Conservation (phyloP, 2,113 vertebrate genomes). For the Platichthys flesus region DNA sequence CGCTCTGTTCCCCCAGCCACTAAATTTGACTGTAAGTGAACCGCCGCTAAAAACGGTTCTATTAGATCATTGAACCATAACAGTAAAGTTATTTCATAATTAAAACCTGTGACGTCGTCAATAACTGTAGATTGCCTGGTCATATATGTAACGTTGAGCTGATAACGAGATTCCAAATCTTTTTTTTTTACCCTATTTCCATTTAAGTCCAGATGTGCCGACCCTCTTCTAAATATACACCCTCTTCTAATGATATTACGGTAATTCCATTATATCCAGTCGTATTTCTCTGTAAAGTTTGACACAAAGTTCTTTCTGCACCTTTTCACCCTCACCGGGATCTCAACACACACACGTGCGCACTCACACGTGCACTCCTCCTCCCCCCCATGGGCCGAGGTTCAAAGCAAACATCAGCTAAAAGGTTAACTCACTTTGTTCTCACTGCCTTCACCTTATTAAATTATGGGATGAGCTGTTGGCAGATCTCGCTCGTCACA, state of each 20-base stretch:
- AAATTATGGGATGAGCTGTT: conserved; percentile 72
- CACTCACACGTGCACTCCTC: conserved; percentile 10
- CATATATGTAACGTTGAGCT: too few relatives aligned
- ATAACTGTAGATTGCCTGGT: too few relatives aligned
- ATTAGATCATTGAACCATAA: too few relatives aligned
- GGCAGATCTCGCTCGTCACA: conserved; percentile 55
- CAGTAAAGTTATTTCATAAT: too few relatives aligned
- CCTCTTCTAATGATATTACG: not conserved
- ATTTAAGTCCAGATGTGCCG: conserved; percentile 13
- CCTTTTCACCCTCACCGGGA: too few relatives aligned
- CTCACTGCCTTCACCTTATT: conserved; percentile 75
- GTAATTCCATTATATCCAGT: not conserved
- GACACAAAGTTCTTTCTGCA: not conserved
- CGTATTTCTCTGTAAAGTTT: conserved; percentile 11
- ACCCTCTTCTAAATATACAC: not conserved
- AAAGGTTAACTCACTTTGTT: conserved; percentile 74
- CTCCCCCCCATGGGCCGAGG: conserved; percentile 52
- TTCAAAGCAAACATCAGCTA: conserved; percentile 74
- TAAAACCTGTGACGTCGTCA: too few relatives aligned
- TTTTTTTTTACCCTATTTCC: not conserved
- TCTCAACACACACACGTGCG: not conserved
- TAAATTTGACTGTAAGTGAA: too few relatives aligned
- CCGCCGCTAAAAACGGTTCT: too few relatives aligned
- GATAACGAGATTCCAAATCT: too few relatives aligned
- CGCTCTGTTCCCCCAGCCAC: too few relatives aligned